Evolutionary conservation across 2,888 invertebrate species (phyloP).

Genomic region (Margaritifera margaritifera): DNA sequence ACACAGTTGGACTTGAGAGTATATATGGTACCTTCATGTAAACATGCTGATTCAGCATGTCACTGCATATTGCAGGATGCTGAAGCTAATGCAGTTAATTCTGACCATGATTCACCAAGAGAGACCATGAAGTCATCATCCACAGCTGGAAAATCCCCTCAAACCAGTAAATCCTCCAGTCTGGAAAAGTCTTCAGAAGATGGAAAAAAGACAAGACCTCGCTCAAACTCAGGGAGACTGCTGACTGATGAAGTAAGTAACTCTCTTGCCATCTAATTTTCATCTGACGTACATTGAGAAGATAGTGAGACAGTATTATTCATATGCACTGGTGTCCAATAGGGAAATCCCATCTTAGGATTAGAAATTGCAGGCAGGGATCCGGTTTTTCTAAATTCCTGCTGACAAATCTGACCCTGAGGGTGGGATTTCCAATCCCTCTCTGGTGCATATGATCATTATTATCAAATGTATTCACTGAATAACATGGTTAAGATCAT

Average conservation of each 20-base stretch:
- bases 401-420: not conserved
- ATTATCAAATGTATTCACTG: too few relatives aligned
- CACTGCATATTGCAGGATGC: constrained; percentile 37
- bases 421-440: not conserved
- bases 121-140: constrained; percentile 14
- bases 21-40: too few relatives aligned
- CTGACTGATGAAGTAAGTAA: constrained; percentile 83
- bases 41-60: not conserved
- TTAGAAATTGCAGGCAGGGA: too few relatives aligned
- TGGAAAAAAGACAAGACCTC: constrained; percentile 58
- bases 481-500: too few relatives aligned
- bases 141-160: not conserved
- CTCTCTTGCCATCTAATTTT: not conserved
- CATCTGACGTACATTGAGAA: too few relatives aligned
- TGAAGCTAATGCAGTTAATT: constrained; percentile 49
- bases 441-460: not conserved
- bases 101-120: constrained; percentile 44
- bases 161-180: constrained; percentile 35
- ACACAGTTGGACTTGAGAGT: too few relatives aligned
- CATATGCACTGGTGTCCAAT: too few relatives aligned
- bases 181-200: constrained; percentile 27
- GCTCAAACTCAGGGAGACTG: constrained; percentile 89
- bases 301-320: too few relatives aligned
- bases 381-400: not conserved
- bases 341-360: too few relatives aligned